Evolutionary conservation across 2,888 invertebrate genomes (phyloP).

Genomic region (Loripinus fragilis): DNA sequence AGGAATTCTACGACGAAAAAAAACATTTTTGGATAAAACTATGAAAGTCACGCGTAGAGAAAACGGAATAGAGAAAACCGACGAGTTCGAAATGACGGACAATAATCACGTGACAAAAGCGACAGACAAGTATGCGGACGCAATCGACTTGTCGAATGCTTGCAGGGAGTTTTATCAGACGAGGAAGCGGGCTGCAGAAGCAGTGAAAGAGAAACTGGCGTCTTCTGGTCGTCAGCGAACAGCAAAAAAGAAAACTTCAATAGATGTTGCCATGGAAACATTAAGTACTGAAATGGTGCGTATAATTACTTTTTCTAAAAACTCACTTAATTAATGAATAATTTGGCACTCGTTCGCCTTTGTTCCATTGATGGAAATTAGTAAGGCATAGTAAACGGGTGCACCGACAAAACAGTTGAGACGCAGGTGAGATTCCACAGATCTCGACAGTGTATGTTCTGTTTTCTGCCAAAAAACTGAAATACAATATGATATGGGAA

Average conservation of each 20-base stretch:
- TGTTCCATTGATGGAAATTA: no score
- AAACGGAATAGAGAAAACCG: conserved; percentile 22
- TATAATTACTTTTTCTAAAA: no score
- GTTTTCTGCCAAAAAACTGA: no score
- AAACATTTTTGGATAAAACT: not conserved
- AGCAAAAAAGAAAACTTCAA: conserved; percentile 49
- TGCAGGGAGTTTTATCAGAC: conserved; percentile 69
- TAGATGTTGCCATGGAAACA: conserved; percentile 64
- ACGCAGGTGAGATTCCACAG: no score
- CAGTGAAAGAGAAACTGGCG: conserved; percentile 54
- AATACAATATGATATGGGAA: no score
- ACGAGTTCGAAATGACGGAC: conserved; percentile 42
- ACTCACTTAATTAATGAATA: no score
- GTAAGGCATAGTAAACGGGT: no score
- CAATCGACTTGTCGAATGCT: conserved; percentile 71
- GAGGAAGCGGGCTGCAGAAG: conserved; percentile 60
- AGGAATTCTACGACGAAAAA: not conserved
- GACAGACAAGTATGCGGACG: conserved; percentile 64
- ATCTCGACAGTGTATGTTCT: no score
- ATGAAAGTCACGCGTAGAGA: conserved; percentile 37
- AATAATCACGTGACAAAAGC: conserved; percentile 39
- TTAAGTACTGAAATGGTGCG: conserved; percentile 66
- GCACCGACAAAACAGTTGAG: no score
- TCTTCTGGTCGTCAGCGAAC: conserved; percentile 40
- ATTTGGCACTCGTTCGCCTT: no score